Evolutionary conservation across 2,113 vertebrate species (phyloP), one percentile per base, ranked within the genome.

Genomic region (Pterocles orientalis): DNA sequence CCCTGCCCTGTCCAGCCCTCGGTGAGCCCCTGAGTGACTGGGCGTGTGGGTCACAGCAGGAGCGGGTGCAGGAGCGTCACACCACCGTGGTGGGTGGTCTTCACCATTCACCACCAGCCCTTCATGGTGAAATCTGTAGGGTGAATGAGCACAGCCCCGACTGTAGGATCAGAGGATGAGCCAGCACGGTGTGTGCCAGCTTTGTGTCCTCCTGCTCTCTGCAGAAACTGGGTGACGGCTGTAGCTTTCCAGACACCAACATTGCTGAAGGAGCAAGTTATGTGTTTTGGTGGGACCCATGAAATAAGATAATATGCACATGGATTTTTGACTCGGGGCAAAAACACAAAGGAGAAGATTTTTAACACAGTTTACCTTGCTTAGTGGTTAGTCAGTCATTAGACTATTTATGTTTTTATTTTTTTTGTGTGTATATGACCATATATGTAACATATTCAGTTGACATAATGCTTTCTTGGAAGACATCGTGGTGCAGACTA

Each of bases 251-350:
- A 20, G 39, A 6, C 1, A 1, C 34, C 11, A 33, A 17, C 65
- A 29, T 12, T 3, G 3, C 57, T 58, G 58, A 33, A 43, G n/a
- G n/a, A 33, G 14, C 31, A 17, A 16, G 56, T 13, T 31, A 2
- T 0, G 10, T 48, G 12, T 82, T 47, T 65, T 14, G 47, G 36
- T 36, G 20, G 39, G 31, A n/a, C 6, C 34, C 6, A 4, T 6
- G 4, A 16, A 64, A 18, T 14, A 33, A 31, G 21, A 43, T 13
- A 28, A 41, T 24, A 15, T 2, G 4, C 8, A 5, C 26, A 10
- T 0, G 3, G 20, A 36, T 36, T 70, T 47, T 33, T 71, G 5
- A 29, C 39, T 48, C 1, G 0, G 31, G n/a, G 41, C 10, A 18
- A 39, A 57, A 56, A n/a, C 36, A 1, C 7, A 4, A 5, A 24